Percentiles rank a stretch among this genome's conserved stretches.
Conservation (phyloP, 2,888 invertebrate species). For the Melieria picta region DNA sequence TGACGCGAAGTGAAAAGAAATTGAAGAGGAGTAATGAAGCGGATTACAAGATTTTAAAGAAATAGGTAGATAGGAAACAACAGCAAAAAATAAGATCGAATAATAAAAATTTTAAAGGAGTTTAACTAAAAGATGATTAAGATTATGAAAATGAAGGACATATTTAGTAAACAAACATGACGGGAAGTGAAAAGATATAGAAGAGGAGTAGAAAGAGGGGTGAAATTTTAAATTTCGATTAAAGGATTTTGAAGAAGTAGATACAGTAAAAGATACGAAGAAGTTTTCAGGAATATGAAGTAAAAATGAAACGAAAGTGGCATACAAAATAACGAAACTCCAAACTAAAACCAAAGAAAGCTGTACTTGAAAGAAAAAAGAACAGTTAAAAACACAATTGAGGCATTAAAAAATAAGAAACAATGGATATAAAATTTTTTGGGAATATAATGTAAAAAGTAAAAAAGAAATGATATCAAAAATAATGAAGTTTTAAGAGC, state of each 20-base stretch:
- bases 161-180: no score
- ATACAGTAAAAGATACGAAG: background rate
- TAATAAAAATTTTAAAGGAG: no score
- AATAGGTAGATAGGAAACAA: no score
- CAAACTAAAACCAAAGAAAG: background rate
- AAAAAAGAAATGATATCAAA: no score
- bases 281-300: background rate
- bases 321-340: background rate
- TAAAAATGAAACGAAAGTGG: background rate
- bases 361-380: background rate
- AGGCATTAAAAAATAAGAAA: background rate
- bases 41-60: no score
- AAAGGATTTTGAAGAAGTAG: background rate
- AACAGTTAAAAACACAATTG: background rate
- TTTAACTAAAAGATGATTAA: no score
- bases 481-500: no score
- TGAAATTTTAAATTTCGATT: background rate
- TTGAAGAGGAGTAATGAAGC: no score
- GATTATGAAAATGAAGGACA: no score
- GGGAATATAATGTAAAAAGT: no score
- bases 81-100: no score
- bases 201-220: background rate
- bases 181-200: background rate
- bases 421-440: background rate
- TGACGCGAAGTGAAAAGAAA: no score